Evolutionary conservation across 2,113 vertebrate species (phyloP).

Genomic region (Phainopepla nitens): DNA sequence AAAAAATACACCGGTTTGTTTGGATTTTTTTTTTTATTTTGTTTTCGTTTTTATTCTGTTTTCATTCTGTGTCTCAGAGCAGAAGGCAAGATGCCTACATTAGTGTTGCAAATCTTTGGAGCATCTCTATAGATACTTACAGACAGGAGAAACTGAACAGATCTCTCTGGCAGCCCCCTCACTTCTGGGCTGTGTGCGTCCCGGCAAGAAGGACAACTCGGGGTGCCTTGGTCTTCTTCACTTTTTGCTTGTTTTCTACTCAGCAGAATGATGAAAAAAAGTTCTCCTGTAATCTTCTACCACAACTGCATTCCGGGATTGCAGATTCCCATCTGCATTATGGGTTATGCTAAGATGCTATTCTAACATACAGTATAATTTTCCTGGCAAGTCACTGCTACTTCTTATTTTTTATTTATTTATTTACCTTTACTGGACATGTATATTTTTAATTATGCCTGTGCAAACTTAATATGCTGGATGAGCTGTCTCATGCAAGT

Average conservation of each 20-base stretch:
- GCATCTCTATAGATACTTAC: background rate
- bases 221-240: background rate
- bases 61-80: background rate
- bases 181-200: background rate
- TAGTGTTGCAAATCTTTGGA: background rate
- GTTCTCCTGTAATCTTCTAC: background rate
- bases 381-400: background rate
- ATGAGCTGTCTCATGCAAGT: conserved; percentile 28
- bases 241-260: background rate
- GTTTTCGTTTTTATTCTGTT: background rate
- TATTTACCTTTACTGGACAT: conserved; percentile 1
- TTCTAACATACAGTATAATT: background rate
- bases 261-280: background rate
- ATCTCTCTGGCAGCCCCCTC: background rate
- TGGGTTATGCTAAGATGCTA: background rate
- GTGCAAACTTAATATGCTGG: background rate
- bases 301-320: background rate
- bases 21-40: background rate
- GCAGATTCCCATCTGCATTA: too few species aligned
- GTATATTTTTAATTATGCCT: conserved; percentile 1
- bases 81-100: background rate
- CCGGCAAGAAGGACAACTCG: background rate
- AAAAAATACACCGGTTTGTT: background rate
- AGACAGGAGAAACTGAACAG: background rate
- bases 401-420: background rate